Conservation (phyloP, 2,888 invertebrate genomes). For the Coecobrya sp. region DNA sequence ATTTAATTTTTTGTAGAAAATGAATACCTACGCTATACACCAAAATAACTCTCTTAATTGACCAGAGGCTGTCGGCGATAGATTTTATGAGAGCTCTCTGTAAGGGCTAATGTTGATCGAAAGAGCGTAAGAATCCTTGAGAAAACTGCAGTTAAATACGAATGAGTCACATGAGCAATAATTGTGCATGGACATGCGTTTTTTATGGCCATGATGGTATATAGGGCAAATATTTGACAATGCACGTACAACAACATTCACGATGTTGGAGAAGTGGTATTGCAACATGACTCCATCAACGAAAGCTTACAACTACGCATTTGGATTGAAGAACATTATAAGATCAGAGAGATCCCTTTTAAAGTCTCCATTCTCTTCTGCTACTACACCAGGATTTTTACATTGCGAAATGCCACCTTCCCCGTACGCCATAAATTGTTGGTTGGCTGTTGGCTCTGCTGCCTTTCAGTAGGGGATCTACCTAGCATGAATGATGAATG, state of each 20-base stretch:
- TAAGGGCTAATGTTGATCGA: constrained; percentile 38
- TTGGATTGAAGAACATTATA: neutral
- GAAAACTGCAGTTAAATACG: constrained; percentile 23
- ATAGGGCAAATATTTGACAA: neutral
- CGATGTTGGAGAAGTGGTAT: neutral
- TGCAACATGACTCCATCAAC: constrained; percentile 20
- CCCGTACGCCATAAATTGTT: constrained; percentile 24
- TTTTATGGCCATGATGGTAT: constrained; percentile 14
- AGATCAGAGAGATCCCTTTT: constrained; percentile 12
- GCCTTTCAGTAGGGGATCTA: constrained; percentile 10
- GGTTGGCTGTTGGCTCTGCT: constrained; percentile 8
- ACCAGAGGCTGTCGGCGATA: neutral
- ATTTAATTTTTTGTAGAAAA: neutral
- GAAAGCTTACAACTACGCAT: neutral
- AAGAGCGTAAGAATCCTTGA: constrained; percentile 49
- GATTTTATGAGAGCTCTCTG: constrained; percentile 1
- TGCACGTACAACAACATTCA: neutral
- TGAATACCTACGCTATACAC: neutral
- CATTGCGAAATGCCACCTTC: constrained; percentile 52
- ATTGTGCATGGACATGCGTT: constrained; percentile 67
- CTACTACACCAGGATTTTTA: constrained; percentile 24
- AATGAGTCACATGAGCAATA: constrained; percentile 59
- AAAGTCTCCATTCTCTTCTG: constrained; percentile 4
- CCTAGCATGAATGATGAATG: constrained; percentile 18
- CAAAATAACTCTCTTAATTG: neutral